Base-by-base conservation (phyloP, 2,888 invertebrate species). In the Sericinus montela region DNA sequence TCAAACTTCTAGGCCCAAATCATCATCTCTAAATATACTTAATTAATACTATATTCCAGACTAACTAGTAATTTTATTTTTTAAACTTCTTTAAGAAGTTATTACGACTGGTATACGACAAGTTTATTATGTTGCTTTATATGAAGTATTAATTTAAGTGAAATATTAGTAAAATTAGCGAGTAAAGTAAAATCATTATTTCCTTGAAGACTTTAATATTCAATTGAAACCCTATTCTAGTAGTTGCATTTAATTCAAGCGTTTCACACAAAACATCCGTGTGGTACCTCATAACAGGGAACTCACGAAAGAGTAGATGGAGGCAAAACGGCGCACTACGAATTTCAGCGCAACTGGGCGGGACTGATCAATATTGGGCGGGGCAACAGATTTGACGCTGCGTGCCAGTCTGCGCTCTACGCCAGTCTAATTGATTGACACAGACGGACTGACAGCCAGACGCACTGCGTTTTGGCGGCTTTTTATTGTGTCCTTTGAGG, bases 391-490 rank as follows among this genome's bases (percentile, higher is more conserved):
- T 69, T 65, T 65, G 76, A 75, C 72, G 75, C 80, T 81, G 86
- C 84, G 83, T 80, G 62, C 65, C 65, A 66, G 68, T 70, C 71
- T 79, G 80, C 80, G 77, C 66, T 65, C 63, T 61, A 67, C 63
- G 62, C 66, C 51, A 55, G 59, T 62, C 65, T 80, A 86, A 86
- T 86, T 86, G 86, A 86, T 85, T 86, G 86, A 85, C 86, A 83
- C 70, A 75, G 77, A 76, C 76, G 72, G 71, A 76, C 76, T 74
- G 83, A 78, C 85, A 78, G 73, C 70, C 78, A 75, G 75, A 74
- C 79, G 73, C 74, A 65, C 66, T 56, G 52, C 58, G 66, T 71
- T 73, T 74, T 70, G 69, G 69, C 67, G 63, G 63, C 67, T 69
- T 84, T 84, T 85, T 85, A 82, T 82, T 80, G 80, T 71, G 63